Base-by-base conservation (phyloP, 2,888 invertebrate genomes). In the Microchrysa polita region DNA sequence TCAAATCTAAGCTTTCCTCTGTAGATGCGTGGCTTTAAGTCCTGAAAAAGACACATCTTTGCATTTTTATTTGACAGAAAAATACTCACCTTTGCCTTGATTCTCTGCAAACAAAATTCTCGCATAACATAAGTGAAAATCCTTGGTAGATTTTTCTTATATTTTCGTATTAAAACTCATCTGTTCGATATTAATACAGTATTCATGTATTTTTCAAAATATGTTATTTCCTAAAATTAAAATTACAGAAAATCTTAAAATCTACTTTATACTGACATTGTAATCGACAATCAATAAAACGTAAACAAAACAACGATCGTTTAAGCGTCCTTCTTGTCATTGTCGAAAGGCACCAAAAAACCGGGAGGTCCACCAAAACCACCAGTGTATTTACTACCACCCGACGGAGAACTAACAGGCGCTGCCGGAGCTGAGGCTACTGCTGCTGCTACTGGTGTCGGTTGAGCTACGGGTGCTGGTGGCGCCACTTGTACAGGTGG, bases 331-430 rank as follows among this genome's bases (percentile, higher is more conserved):
- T 65, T 44, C 23, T 65, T 44, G 9, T 52, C 55, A 34, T 67
- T 67, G 34, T 84, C 84, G 75, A 80, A 84, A 44, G 84, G 84
- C 18, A 77, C 77, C 14, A 84, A 79, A 48, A 84, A 74, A 14
- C 84, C 84, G 5, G 84, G 84, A 9, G 84, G 83, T 10, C 84
- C 84, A 2, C 84, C 84, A 67, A 84, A 84, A 42, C 81, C 80
- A 2, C 79, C 82, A 0, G 77, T 79, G 72, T 80, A 81, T 65
- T 79, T 79, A 1, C 12, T 65, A 40, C 2, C 34, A 61, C 22
- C 63, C n/a, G n/a, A n/a, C 18, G 22, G 10, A 12, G 42, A 22
- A 22, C 65, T 20, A 53, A 10, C 18, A 16, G 71, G 44, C 2
- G 48, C 42, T 52, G 10, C n/a, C 9, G 72, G 40, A 52, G 67